Evolutionary conservation across 2,888 invertebrate species (phyloP).

Genomic region (Camponotus fellah): DNA sequence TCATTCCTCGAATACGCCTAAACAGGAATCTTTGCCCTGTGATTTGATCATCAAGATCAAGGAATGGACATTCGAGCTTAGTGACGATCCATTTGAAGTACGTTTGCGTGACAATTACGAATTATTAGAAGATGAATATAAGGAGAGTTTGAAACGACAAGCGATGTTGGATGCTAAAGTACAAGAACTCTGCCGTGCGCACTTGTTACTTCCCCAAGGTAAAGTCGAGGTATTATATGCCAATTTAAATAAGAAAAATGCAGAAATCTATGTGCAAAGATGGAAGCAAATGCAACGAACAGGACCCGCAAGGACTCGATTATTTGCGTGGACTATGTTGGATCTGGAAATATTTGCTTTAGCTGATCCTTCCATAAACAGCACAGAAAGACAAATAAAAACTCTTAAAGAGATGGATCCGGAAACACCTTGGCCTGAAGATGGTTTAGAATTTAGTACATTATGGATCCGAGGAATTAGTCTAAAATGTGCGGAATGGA

Average conservation of each 20-base stretch:
- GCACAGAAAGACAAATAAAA: constrained; percentile 91
- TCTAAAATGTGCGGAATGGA: constrained; percentile 94
- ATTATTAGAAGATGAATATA: constrained; percentile 97
- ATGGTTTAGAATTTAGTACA: constrained; percentile 95
- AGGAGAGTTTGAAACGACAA: constrained; percentile 96
- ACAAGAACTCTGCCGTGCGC: constrained; percentile 93
- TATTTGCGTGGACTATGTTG: constrained; percentile 95
- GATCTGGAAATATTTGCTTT: constrained; percentile 91
- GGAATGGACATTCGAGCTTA: constrained; percentile 96
- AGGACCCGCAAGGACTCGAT: constrained; percentile 89
- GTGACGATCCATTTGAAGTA: constrained; percentile 99
- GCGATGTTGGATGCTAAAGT: constrained; percentile 96
- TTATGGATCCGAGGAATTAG: constrained; percentile 97
- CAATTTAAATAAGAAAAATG: constrained; percentile 95
- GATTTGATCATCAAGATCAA: constrained; percentile 97
- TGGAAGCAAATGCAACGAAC: constrained; percentile 91
- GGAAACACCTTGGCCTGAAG: constrained; percentile 97
- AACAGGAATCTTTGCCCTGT: constrained; percentile 92
- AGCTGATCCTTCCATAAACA: constrained; percentile 96
- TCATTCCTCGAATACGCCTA: constrained; percentile 89
- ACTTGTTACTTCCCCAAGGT: constrained; percentile 93
- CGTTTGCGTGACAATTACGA: constrained; percentile 98
- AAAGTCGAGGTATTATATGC: constrained; percentile 96
- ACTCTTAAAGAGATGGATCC: constrained; percentile 94
- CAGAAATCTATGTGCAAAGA: constrained; percentile 98